phyloP scores from a whole-genome alignment of 2,797 vertebrate genomes.

The Enteromius radiatus region DNA sequence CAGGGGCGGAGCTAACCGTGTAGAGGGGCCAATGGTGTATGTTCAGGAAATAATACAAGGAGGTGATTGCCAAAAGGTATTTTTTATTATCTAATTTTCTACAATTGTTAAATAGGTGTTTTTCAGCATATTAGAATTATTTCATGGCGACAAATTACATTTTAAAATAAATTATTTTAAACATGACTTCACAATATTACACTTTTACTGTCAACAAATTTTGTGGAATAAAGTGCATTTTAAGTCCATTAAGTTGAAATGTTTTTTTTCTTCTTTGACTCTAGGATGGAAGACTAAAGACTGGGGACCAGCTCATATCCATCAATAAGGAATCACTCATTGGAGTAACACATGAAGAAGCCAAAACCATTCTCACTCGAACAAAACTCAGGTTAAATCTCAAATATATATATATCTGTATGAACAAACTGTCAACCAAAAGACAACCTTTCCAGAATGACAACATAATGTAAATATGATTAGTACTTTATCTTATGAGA shows the following conservation, averaged over 20 bases:
- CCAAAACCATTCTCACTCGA: slow-evolving; percentile 83
- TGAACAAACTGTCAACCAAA: not conserved
- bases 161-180: not conserved
- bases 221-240: not conserved
- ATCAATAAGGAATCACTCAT: slow-evolving; percentile 94
- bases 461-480: not conserved
- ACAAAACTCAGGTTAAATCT: slow-evolving; percentile 80
- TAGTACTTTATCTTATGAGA: not conserved
- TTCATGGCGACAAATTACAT: not conserved
- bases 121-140: not conserved
- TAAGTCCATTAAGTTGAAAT: not conserved
- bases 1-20: slow-evolving; percentile 87
- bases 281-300: slow-evolving; percentile 90
- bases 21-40: slow-evolving; percentile 91
- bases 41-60: slow-evolving; percentile 90
- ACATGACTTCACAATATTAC: not conserved
- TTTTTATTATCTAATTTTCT: not conserved
- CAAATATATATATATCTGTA: not conserved
- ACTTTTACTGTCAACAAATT: not conserved
- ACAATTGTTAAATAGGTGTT: not conserved
- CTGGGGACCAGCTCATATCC: slow-evolving; percentile 92
- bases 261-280: not conserved
- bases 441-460: not conserved
- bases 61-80: slow-evolving; percentile 93
- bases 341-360: slow-evolving; percentile 91